A percentile compares a stretch with the other conserved stretches of the same genome.
Evolutionary conservation across 2,797 vertebrate genomes (phyloP).

Genomic region (Poecilia velifera): DNA sequence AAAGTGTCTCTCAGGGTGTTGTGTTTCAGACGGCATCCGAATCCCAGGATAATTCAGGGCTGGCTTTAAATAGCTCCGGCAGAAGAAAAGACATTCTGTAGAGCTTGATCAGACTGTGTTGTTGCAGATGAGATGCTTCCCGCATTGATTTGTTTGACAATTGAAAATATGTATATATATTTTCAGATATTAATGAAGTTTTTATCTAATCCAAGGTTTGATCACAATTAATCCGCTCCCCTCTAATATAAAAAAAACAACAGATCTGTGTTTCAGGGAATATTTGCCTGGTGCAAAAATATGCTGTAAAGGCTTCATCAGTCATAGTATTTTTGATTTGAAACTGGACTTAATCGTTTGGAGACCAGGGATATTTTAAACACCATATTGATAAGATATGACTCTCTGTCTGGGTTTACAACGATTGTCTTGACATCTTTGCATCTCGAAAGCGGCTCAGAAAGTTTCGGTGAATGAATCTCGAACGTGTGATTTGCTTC

Average conservation of each 20-base stretch:
- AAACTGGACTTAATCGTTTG: not conserved
- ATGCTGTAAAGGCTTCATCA: not conserved
- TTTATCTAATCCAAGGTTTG: not conserved
- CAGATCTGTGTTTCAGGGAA: not conserved
- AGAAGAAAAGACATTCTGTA: not conserved
- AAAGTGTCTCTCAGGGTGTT: not conserved
- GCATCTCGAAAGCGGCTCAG: not conserved
- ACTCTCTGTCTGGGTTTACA: not conserved
- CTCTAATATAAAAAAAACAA: not conserved
- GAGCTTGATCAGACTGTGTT: not conserved
- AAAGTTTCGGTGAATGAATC: not conserved
- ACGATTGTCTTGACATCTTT: not conserved
- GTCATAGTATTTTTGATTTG: not conserved
- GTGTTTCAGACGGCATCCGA: not conserved
- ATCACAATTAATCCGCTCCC: no score
- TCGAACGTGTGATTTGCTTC: not conserved
- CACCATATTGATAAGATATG: not conserved
- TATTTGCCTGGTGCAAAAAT: not conserved
- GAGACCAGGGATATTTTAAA: not conserved
- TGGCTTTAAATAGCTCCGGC: not conserved
- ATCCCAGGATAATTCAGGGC: not conserved
- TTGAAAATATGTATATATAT: not conserved
- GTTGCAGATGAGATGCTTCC: not conserved
- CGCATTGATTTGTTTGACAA: not conserved
- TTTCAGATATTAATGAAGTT: not conserved